Evolutionary conservation across 92 coral and sea anemone genomes (phyloP).

Genomic region (Bergia puertoricense): DNA sequence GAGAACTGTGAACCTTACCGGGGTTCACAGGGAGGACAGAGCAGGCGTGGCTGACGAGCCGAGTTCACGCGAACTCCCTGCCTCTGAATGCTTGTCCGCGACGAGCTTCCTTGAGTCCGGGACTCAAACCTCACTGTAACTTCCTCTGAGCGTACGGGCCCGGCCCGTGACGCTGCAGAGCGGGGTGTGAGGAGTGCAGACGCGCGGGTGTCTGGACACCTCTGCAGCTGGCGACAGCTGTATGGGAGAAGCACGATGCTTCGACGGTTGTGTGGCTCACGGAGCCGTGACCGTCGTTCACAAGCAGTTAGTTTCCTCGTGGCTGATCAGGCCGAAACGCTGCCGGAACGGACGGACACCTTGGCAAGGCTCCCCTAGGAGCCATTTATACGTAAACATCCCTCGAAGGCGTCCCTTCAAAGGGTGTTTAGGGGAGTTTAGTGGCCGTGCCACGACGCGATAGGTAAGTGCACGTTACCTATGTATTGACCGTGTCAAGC

Average conservation of each 20-base stretch:
- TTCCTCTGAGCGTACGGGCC: neutral
- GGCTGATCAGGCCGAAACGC: too few relatives aligned
- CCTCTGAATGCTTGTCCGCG: conserved; percentile 8
- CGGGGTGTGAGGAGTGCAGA: neutral
- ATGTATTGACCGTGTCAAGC: neutral
- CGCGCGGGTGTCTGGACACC: conserved; percentile 2
- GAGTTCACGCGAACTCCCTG: conserved; percentile 8
- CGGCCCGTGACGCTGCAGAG: neutral
- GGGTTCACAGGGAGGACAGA: neutral
- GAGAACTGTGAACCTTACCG: neutral
- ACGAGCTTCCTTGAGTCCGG: conserved; percentile 8
- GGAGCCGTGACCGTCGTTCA: conserved; percentile 5
- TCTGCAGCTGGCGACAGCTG: neutral
- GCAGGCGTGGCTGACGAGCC: conserved; percentile 10
- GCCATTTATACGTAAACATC: neutral
- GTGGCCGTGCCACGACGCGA: neutral
- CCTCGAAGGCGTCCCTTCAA: conserved; percentile 8
- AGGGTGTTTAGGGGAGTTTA: neutral
- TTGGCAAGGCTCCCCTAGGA: neutral
- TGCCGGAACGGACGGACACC: too few relatives aligned
- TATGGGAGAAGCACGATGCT: conserved; percentile 2
- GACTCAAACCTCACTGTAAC: conserved; percentile 3
- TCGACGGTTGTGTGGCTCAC: neutral
- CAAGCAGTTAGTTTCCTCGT: neutral
- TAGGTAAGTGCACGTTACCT: neutral